Base-by-base conservation (phyloP, 1,140 invertebrate genomes). In the Aphidius ervi region DNA sequence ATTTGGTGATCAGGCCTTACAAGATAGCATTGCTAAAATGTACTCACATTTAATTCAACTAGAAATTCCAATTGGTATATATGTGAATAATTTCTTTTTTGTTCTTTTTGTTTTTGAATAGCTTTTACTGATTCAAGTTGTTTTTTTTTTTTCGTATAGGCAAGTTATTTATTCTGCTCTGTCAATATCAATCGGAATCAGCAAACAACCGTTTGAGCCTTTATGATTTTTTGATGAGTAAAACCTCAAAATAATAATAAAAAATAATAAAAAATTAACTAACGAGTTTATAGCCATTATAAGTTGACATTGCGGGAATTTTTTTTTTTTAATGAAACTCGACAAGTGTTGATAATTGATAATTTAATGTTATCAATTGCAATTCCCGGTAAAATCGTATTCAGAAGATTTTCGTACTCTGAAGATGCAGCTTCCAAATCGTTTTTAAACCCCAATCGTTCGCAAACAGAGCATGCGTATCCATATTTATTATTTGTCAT, bases 1-100 rank as follows among this genome's bases (percentile, higher is more conserved):
- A 0, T 98, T 98, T 79, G 86, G 87, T 1, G 88, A 98, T 74
- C 68, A 71, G 1, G 70, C 82, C 54, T 76, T 97, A 5, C 75
- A 86, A 43, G 84, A 93, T 63, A 84, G 88, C 47, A 80, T 97
- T 6, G 78, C 86, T 37, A 75, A 84, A 20, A 86, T 95, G 72
- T 88, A 93, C 69, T 81, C 81, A 55, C 83, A 89, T 70, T 79
- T 95, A 4, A 75, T 81, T 1, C 76, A 80, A 5, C 78, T 86
- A 56, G 81, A 85, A 65, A 79, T 89, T 39, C 85, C 82, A 40
- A 84, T 91, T 67, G 84, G 87, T 85, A 74, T 74, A 46, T 43
- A 48, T 43, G 16, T 16, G 16, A 16, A 16, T 0, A 16, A 16
- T 40, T 53, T 49, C 43, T 9, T 43, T 54, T 2, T 7, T 53